Conservation (phyloP, 2,113 vertebrate genomes). For the Petaurus breviceps region DNA sequence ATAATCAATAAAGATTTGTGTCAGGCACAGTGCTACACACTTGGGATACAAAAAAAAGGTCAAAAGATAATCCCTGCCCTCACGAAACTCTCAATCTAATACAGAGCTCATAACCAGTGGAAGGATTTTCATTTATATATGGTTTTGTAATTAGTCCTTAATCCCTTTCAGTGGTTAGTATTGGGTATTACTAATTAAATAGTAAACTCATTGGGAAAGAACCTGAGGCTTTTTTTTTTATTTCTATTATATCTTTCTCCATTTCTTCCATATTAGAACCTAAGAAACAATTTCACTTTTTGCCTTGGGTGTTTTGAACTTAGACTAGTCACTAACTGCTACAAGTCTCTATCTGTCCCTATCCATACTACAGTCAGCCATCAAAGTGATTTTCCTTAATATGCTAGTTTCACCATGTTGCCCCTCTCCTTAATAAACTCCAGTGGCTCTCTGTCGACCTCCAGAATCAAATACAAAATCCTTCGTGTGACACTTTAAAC, state of each 20-base stretch:
- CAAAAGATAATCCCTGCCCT: not conserved
- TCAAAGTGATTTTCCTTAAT: not conserved
- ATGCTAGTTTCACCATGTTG: not conserved
- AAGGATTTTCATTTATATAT: not conserved
- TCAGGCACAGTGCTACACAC: not conserved
- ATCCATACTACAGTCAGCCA: not conserved
- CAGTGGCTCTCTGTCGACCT: not conserved
- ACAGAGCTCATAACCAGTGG: not conserved
- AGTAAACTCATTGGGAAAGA: not conserved
- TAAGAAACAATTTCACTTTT: not conserved
- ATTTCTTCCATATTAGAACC: not conserved
- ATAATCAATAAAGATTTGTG: not conserved
- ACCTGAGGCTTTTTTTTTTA: not conserved
- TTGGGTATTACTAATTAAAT: not conserved
- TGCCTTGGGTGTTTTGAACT: not conserved
- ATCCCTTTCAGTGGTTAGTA: not conserved
- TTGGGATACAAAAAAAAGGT: not conserved
- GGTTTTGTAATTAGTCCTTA: not conserved
- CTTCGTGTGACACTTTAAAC: not conserved
- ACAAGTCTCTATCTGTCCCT: not conserved
- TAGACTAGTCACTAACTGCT: not conserved
- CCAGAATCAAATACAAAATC: not conserved
- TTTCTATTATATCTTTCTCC: not conserved
- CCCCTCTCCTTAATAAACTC: not conserved
- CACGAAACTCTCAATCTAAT: not conserved